Percentiles rank a stretch among this genome's conserved stretches.
These are phyloP conservation scores for Hemiscyllium ocellatum DNA, from an alignment of 2,113 vertebrate genomes.

Conservation along the genomic window DNA sequence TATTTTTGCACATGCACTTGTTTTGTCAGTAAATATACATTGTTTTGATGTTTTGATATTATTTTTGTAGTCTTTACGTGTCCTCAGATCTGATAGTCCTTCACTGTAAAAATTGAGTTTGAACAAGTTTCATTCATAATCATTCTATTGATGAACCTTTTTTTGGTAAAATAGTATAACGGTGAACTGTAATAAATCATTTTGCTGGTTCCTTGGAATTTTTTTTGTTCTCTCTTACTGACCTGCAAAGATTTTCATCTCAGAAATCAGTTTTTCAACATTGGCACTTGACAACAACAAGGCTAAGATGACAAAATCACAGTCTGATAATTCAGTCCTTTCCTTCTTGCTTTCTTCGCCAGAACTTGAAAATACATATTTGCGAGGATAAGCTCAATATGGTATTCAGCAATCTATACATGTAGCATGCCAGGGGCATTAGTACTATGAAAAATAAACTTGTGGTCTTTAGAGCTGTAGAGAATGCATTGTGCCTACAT, in stretches of 20 bases:
- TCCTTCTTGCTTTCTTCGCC: background rate
- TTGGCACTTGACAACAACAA: conserved; percentile 14
- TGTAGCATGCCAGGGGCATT: background rate
- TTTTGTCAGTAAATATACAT: background rate
- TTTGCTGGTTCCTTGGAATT: background rate
- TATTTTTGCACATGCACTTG: background rate
- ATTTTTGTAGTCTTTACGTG: background rate
- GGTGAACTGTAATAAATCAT: conserved; percentile 6
- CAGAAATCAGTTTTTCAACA: conserved; percentile 10
- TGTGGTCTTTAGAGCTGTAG: background rate
- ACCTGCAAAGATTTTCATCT: conserved; percentile 7
- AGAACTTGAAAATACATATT: background rate
- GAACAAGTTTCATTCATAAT: background rate
- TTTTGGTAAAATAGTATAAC: background rate
- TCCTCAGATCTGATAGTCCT: background rate
- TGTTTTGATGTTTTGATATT: background rate
- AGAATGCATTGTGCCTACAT: background rate
- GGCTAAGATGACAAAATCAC: background rate
- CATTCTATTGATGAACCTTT: background rate
- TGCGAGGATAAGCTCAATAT: background rate
- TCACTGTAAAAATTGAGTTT: background rate
- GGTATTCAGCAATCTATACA: background rate
- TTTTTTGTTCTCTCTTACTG: background rate
- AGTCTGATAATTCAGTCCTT: background rate
- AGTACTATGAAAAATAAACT: conserved; percentile 11